Evolutionary conservation across 2,113 vertebrate genomes (phyloP), one percentile per base, ranked within the genome.

Genomic region (Lampris megalopsis): DNA sequence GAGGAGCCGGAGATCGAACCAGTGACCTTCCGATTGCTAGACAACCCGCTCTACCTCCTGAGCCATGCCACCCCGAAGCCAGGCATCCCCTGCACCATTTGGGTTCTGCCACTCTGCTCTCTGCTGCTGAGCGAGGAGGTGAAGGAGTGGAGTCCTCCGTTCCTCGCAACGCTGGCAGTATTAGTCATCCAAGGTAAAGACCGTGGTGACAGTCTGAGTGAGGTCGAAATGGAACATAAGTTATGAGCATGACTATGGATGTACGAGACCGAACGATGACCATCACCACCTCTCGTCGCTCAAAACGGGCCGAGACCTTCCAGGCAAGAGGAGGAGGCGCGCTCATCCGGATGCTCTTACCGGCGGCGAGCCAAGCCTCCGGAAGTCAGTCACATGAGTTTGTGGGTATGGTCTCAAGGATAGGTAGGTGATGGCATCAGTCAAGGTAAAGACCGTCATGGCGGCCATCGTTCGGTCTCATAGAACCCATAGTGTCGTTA

Each of bases 211-310:
- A 2, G 58, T 60, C 58, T 9, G 35, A 60, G 58, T 60, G 58
- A 60, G 58, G 58, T 60, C 38, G 37, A 60, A 60, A 60, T 60
- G 9, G 58, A 60, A 40, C 37, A 38, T 60, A 40, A 60, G 54
- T 40, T 60, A 41, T 41, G 58, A 1, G 37, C 38, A 41, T 60
- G 41, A 60, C 58, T 60, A 41, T 60, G 58, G 40, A 61, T 42
- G 10, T 41, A 42, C 42, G 59, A 58, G 56, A 58, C 56, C 5
- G 24, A 58, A 37, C 56, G 56, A 58, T 58, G 56, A 58, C 56
- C 38, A n/a, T 60, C 58, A 60, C 37, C 37, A 38, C 40, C 5
- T 38, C 4, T 60, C 10, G 58, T 60, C 38, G 36, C 58, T 60
- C 58, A 10, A n/a, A 61, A 61, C 40, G 9, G 57, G 57, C 35